Evolutionary conservation across 2,888 invertebrate genomes (phyloP), one percentile per base, ranked within the genome.

Genomic region (Hemicrepidius hirtus): DNA sequence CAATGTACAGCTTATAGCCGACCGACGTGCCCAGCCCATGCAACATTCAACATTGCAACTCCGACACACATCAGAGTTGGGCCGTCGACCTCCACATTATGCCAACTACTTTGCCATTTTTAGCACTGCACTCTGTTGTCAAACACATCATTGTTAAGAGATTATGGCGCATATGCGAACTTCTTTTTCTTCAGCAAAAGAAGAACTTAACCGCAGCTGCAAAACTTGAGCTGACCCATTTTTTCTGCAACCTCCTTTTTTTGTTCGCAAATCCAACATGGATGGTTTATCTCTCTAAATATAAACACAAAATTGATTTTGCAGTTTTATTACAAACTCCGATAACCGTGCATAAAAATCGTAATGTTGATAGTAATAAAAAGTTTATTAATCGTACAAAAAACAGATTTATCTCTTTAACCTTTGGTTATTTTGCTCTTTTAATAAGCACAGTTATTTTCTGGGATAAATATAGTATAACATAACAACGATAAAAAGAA

Each of bases 61-160:
- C 75, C 80, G 80, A 80, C 80, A 81, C 78, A 80, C 79, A 79
- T 80, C 75, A 5, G 76, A 65, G 28, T 24, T 59, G 75, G 80
- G 80, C 75, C 80, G 70, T 78, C 77, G 80, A 82, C 81, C 81
- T 75, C 77, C 50, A 46, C 75, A 79, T 77, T 78, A 66, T 66
- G 78, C 79, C 79, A 78, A 79, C 78, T 78, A 74, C 75, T 59
- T 71, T 77, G 72, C 76, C 78, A 79, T 79, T 80, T 82, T 81
- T 82, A 75, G 75, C 80, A 76, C 75, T 72, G 20, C 59, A 75
- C 71, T 32, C 28, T 28, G 1, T 21, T 18, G 18, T 53, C 53
- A 53, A 24, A 53, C 24, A 2, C 16, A 21, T 20, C n/a, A 57
- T 57, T 37, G 57, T 37, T n/a, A 21, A 37, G 20, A 37, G 35